A percentile compares a stretch with the other conserved stretches of the same genome.
These are phyloP conservation scores for Pentalonia nigronervosa DNA, from an alignment of 1,140 invertebrate genomes.

Conservation along the genomic window DNA sequence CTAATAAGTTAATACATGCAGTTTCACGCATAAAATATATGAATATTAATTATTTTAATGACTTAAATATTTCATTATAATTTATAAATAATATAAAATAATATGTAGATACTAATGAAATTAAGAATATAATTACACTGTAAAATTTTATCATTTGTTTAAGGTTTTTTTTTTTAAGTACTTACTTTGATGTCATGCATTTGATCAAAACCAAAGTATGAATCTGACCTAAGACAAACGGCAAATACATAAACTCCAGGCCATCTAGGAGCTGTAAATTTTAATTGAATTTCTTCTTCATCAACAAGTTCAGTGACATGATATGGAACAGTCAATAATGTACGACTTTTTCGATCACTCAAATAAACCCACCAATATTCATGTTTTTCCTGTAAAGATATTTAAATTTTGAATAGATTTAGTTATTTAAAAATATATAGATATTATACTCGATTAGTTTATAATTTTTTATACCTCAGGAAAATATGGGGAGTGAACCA, in stretches of 20 bases:
- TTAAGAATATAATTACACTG: not conserved
- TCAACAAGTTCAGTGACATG: constrained; percentile 86
- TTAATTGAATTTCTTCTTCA: constrained; percentile 86
- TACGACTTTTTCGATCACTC: constrained; percentile 89
- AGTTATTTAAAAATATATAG: not conserved
- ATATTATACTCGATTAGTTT: not conserved
- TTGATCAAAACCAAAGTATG: constrained; percentile 92
- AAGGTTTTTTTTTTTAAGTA: not conserved
- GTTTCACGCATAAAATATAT: too few species aligned
- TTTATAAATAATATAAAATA: not conserved
- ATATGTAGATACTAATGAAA: not conserved
- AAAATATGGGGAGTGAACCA: constrained; percentile 95
- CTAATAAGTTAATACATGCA: too few species aligned
- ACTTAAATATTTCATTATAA: not conserved
- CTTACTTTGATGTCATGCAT: constrained; percentile 85
- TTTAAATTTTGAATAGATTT: not conserved
- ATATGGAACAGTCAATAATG: constrained; percentile 88
- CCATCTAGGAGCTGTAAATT: constrained; percentile 94
- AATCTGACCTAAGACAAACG: constrained; percentile 94
- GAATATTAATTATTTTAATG: too few species aligned
- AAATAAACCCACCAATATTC: constrained; percentile 99
- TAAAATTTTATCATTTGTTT: not conserved
- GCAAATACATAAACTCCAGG: constrained; percentile 91
- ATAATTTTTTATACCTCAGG: constrained; percentile 73
- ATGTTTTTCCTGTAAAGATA: constrained; percentile 82